Conservation (phyloP, 2,888 invertebrate genomes). For the Metellina segmentata region DNA sequence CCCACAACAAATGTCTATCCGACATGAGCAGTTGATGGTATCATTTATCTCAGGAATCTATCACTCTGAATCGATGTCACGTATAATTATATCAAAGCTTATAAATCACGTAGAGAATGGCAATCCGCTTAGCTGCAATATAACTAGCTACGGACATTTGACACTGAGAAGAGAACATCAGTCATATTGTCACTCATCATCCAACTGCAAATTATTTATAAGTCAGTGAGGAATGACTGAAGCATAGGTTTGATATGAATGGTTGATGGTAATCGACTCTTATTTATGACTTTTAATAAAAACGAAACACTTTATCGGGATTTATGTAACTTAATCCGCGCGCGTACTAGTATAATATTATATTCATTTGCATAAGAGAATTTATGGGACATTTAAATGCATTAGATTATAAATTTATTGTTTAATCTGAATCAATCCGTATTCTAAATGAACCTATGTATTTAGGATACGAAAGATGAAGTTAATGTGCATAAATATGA, state of each 20-base stretch:
- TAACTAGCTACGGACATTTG: not conserved
- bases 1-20: slow-evolving; percentile 6
- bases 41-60: slow-evolving; percentile 30
- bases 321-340: too few species aligned
- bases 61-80: slow-evolving; percentile 30
- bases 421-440: too few species aligned
- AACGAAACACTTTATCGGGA: too few species aligned
- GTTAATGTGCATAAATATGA: too few species aligned
- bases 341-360: too few species aligned
- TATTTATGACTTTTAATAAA: too few species aligned
- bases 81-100: slow-evolving; percentile 30
- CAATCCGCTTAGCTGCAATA: not conserved
- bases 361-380: too few species aligned
- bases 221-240: not conserved
- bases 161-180: not conserved
- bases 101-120: slow-evolving; percentile 35
- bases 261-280: not conserved
- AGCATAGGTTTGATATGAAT: not conserved
- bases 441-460: too few species aligned
- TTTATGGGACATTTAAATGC: too few species aligned
- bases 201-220: not conserved
- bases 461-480: too few species aligned
- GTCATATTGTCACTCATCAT: not conserved
- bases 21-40: slow-evolving; percentile 32
- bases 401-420: too few species aligned